Percentiles rank a stretch among this genome's conserved stretches.
These are phyloP conservation scores for Listronotus bonariensis DNA, from an alignment of 1,140 invertebrate species.

Conservation along the genomic window DNA sequence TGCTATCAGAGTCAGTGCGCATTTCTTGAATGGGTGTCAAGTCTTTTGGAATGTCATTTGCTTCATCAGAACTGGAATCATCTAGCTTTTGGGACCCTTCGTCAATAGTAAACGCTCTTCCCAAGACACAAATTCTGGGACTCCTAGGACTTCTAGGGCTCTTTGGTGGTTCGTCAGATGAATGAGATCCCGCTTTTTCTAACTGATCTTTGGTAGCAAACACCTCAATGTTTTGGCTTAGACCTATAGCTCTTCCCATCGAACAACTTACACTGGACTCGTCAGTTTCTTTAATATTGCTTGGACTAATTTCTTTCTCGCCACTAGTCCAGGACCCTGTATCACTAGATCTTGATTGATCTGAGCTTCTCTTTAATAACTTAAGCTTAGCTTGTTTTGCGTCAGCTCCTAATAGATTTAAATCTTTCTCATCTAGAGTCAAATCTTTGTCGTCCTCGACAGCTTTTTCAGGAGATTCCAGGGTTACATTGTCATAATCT, in stretches of 20 bases:
- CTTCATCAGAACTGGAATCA: slow-evolving; percentile 52
- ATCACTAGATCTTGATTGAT: slow-evolving; percentile 69
- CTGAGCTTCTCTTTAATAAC: slow-evolving; percentile 65
- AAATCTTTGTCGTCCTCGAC: slow-evolving; percentile 53
- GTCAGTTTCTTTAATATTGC: slow-evolving; percentile 67
- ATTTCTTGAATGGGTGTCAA: slow-evolving; percentile 46
- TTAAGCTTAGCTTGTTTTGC: slow-evolving; percentile 53
- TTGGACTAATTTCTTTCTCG: slow-evolving; percentile 60
- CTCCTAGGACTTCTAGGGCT: slow-evolving; percentile 53
- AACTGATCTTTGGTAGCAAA: slow-evolving; percentile 51
- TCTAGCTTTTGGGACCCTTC: slow-evolving; percentile 49
- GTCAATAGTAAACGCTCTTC: slow-evolving; percentile 54
- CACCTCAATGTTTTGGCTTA: slow-evolving; percentile 72
- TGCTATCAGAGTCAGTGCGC: slow-evolving; percentile 34
- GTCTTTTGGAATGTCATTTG: slow-evolving; percentile 50
- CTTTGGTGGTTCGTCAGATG: slow-evolving; percentile 44
- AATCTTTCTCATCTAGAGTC: slow-evolving; percentile 49
- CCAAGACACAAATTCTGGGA: slow-evolving; percentile 51
- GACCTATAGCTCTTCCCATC: slow-evolving; percentile 74
- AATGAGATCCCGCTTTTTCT: slow-evolving; percentile 50
- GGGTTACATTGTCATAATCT: slow-evolving; percentile 52
- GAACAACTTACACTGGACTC: slow-evolving; percentile 80
- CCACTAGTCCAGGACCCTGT: slow-evolving; percentile 62
- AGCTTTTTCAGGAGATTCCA: slow-evolving; percentile 53
- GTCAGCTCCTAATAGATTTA: slow-evolving; percentile 56